Conservation (phyloP, 2,888 invertebrate species). For the Ormyrus thymus region DNA sequence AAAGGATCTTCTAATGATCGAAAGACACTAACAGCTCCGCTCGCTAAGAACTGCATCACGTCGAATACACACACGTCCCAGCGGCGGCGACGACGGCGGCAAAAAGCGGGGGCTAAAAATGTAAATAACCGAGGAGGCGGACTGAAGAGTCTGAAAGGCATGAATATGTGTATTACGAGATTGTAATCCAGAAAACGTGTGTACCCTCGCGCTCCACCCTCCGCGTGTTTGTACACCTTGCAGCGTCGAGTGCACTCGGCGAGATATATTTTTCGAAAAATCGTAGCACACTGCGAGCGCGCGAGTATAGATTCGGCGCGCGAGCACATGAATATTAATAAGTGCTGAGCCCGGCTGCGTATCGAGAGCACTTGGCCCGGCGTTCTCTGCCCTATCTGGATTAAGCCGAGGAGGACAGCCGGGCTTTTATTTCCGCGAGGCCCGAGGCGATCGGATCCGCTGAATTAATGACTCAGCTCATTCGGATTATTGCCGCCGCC, state of each 20-base stretch:
- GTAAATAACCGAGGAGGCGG: constrained; percentile 22
- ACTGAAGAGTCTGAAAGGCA: background rate
- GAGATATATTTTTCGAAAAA: constrained; percentile 28
- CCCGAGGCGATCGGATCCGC: constrained; percentile 46
- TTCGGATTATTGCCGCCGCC: constrained; percentile 36
- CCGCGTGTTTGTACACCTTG: constrained; percentile 57
- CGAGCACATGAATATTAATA: constrained; percentile 72
- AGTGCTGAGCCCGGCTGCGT: constrained; percentile 65
- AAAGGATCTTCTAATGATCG: constrained; percentile 1
- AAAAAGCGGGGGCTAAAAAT: constrained; percentile 11
- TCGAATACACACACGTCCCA: background rate
- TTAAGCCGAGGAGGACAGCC: background rate
- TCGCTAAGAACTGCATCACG: constrained; percentile 4
- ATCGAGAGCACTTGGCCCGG: constrained; percentile 46
- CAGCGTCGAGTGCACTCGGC: constrained; percentile 42
- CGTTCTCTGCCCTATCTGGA: background rate
- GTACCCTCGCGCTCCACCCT: constrained; percentile 1
- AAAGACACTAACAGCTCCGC: background rate
- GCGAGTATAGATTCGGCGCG: too few species aligned
- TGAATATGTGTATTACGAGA: constrained; percentile 30
- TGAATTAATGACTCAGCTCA: constrained; percentile 58
- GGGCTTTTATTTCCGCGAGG: constrained; percentile 42
- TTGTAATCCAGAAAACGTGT: constrained; percentile 31
- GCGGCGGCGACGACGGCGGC: background rate
- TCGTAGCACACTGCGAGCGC: background rate